A percentile compares a stretch with the other conserved stretches of the same genome.
Evolutionary conservation across 1,140 invertebrate genomes (phyloP).

Genomic region (Drosophila repletoides): DNA sequence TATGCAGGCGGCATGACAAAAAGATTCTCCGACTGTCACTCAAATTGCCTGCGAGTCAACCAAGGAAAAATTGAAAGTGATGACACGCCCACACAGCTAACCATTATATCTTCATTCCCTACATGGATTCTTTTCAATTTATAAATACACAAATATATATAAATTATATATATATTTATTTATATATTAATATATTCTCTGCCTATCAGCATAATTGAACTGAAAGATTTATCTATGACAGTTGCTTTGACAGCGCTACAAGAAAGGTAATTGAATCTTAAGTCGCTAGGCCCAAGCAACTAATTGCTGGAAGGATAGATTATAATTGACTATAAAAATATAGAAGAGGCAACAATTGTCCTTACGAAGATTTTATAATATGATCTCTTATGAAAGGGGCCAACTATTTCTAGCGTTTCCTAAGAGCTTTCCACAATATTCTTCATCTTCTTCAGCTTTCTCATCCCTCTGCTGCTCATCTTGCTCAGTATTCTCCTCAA

Average conservation of each 20-base stretch:
- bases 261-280: neutral
- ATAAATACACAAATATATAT: neutral
- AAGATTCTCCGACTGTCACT: constrained; percentile 65
- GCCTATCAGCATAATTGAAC: constrained; percentile 20
- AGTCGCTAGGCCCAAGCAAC: neutral
- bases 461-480: no score
- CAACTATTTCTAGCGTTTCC: no score
- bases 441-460: no score
- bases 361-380: no score
- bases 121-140: neutral
- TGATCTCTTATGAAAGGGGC: no score
- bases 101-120: constrained; percentile 24
- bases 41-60: constrained; percentile 48
- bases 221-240: constrained; percentile 15
- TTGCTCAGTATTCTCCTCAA: no score
- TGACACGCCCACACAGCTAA: constrained; percentile 70
- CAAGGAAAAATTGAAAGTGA: constrained; percentile 68
- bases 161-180: neutral
- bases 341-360: no score
- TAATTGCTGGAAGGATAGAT: no score
- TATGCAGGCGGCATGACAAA: constrained; percentile 66
- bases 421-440: no score
- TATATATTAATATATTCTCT: constrained; percentile 9
- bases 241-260: neutral
- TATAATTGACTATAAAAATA: no score